Evolutionary conservation across 2,888 invertebrate species (phyloP).

Genomic region (Dinocampus coccinellae): DNA sequence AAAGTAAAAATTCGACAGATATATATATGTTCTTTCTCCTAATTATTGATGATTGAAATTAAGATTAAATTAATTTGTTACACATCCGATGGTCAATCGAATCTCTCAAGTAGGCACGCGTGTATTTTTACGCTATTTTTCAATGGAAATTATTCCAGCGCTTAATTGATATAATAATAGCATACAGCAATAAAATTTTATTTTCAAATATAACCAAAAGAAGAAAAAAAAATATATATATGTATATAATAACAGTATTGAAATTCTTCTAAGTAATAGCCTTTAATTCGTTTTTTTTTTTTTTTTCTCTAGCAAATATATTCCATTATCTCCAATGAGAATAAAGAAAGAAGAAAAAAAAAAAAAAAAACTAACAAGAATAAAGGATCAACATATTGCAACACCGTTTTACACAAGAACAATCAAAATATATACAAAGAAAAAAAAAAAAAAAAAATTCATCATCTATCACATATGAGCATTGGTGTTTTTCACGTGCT

Average conservation of each 20-base stretch:
- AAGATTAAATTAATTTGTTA: too few species aligned
- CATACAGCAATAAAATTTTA: conserved; percentile 7
- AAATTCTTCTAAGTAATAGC: conserved; percentile 47
- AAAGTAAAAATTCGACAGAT: conserved; percentile 6
- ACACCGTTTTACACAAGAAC: background rate
- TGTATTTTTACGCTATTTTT: background rate
- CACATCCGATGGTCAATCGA: background rate
- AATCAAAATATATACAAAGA: conserved; percentile 1
- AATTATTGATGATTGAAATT: background rate
- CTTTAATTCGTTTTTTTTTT: conserved; percentile 43
- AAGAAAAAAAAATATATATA: background rate
- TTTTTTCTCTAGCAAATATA: conserved; percentile 5
- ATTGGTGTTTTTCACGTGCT: background rate
- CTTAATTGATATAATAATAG: conserved; percentile 14
- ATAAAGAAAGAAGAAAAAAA: background rate
- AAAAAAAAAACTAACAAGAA: background rate
- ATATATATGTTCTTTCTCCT: background rate
- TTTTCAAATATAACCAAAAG: background rate
- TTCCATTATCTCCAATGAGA: background rate
- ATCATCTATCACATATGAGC: background rate
- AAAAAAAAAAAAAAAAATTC: background rate
- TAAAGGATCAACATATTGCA: background rate
- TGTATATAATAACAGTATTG: background rate
- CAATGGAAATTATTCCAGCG: background rate
- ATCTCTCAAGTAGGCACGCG: conserved; percentile 20